Base-by-base conservation (phyloP, 2,113 vertebrate species). In the Hemiscyllium ocellatum region DNA sequence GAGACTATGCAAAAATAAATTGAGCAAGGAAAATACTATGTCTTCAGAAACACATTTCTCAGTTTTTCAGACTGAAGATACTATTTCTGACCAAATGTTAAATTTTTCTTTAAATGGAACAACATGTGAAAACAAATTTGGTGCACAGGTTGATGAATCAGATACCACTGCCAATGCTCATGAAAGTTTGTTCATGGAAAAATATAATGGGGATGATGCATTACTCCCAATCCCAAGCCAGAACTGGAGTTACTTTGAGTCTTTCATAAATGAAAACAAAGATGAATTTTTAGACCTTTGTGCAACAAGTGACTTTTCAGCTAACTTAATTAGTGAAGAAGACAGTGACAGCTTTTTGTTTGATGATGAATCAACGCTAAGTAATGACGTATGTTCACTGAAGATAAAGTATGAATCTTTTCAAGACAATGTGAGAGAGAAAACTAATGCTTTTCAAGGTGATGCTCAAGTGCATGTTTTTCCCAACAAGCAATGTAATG, bases 361-460 rank as follows among this genome's bases (percentile, higher is more conserved):
- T 95, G 94, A 95, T 94, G 90, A 66, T 95, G 94, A 95, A 72
- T 95, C 94, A 52, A 72, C 94, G 52, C n/a, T 95, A 95, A 95
- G 69, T 50, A 95, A 68, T 95, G 94, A 95, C 52, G 42, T 95
- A 12, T 95, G 94, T 47, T 95, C 94, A 72, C 69, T 95, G 69
- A 95, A 95, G 47, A 95, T 95, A 95, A 72, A 69, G 17, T 95
- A 95, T 72, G 94, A 95, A 70, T 95, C 94, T 95, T 95, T 95
- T 76, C 94, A 95, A 69, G 94, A 95, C 42, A 76, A 95, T 72
- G 24, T 95, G 24, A 95, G 47, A 72, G 94, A 95, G 13, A 70
- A 95, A 76, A 76, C 68, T 52, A 72, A 95, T 76, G 61, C n/a
- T 66, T 26, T 72, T 70, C 94, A 95, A 72, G 94, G 76, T 6